Percentiles rank a stretch among this genome's conserved stretches.
Evolutionary conservation across 1,140 invertebrate genomes (phyloP).

Genomic region (Ctenoplectra terminalis): DNA sequence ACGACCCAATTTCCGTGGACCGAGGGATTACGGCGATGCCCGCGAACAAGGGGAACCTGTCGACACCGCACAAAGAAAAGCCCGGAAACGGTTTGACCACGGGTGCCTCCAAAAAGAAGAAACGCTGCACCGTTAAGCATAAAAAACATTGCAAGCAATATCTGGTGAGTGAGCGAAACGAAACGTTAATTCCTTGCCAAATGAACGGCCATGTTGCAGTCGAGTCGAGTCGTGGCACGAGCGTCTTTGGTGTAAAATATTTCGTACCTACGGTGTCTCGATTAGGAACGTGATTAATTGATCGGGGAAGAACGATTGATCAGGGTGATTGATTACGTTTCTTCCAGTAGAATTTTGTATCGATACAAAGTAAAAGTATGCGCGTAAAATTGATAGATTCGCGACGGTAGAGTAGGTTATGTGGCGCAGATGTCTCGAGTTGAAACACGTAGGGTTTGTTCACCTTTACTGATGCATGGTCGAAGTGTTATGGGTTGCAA

Average conservation of each 20-base stretch:
- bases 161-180: constrained; percentile 71
- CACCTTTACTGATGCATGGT: constrained; percentile 52
- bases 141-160: constrained; percentile 77
- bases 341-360: too few relatives aligned
- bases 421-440: constrained; percentile 31
- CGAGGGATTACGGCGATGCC: constrained; percentile 67
- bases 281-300: background rate
- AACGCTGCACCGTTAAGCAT: constrained; percentile 73
- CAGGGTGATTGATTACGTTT: background rate
- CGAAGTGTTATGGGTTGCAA: constrained; percentile 38
- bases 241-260: constrained; percentile 1
- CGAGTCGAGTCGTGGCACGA: constrained; percentile 30
- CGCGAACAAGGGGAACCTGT: constrained; percentile 74
- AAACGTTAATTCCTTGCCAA: constrained; percentile 50
- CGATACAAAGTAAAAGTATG: background rate
- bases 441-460: constrained; percentile 47
- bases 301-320: background rate
- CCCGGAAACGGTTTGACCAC: constrained; percentile 60
- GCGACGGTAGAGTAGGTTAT: constrained; percentile 33
- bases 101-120: constrained; percentile 69
- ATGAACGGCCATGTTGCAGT: constrained; percentile 54
- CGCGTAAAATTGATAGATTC: background rate
- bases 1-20: constrained; percentile 25
- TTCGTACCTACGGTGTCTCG: background rate
- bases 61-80: constrained; percentile 73